These are phyloP conservation scores for Gymnopithys bicolor DNA, from an alignment of 2,797 vertebrate genomes.

Conservation along the genomic window DNA sequence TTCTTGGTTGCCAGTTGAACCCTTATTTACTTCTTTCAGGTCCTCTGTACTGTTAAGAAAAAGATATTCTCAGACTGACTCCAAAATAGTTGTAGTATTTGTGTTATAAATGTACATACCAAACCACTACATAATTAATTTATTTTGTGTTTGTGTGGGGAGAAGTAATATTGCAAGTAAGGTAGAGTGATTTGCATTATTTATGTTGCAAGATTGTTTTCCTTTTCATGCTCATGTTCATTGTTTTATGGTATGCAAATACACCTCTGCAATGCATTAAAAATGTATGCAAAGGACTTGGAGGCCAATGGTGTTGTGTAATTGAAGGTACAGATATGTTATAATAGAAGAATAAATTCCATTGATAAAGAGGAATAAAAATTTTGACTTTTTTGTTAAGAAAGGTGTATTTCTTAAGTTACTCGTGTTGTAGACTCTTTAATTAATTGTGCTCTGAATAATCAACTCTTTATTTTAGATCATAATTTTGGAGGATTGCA, in stretches of 20 bases:
- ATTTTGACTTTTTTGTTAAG: not conserved
- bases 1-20: not conserved
- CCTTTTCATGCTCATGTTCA: not conserved
- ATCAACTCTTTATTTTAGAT: conserved; percentile 61
- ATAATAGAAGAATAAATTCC: not conserved
- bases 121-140: not conserved
- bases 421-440: not conserved
- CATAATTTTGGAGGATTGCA: conserved; percentile 32
- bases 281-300: not conserved
- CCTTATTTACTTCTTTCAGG: not conserved
- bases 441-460: conserved; percentile 25
- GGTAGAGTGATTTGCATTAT: not conserved
- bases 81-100: not conserved
- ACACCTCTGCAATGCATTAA: not conserved
- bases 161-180: not conserved
- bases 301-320: not conserved
- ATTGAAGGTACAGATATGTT: not conserved
- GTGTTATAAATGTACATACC: not conserved
- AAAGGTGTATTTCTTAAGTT: not conserved
- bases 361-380: not conserved
- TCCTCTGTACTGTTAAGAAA: not conserved
- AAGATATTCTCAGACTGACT: not conserved
- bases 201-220: not conserved
- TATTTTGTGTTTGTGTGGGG: not conserved
- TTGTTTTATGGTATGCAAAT: conserved; percentile 7